Base-by-base conservation (phyloP, 1,140 invertebrate species). In the Macrobrachium rosenbergii region DNA sequence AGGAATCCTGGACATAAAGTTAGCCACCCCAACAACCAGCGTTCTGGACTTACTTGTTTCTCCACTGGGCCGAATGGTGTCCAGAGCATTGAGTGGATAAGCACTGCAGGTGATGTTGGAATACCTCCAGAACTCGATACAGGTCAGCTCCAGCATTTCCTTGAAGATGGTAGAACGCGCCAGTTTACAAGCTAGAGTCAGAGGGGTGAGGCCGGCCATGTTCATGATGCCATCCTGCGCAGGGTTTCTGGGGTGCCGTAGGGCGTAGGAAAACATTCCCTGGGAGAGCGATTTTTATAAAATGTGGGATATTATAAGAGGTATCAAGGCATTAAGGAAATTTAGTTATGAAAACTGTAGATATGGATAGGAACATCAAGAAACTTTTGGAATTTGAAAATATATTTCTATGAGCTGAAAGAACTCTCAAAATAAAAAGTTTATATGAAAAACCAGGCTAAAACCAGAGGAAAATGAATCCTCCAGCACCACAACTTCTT, bases 41-140 rank as follows among this genome's bases (percentile, higher is more conserved):
- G n/a, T n/a, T n/a, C n/a, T n/a, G n/a, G n/a, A 94, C 94, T 94
- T 94, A 99, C 98, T 99, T 90, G 97, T 99, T 91, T 96, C 94
- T 87, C 98, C 98, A 92, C 98, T 96, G 12, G 98, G 97, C 78
- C 97, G 92, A 83, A 99, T 94, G 0, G 98, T 99, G 92, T 99
- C 99, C 90, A 99, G 93, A 14, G 98, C 97, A 92, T 98, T 98
- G 3, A 99, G 93, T 0, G 98, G 98, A 93, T 99, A 99, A 0
- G 96, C 97, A 17, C 98, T 99, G 92, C 98, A 99, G n/a, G 97
- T 99, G 90, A 99, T 99, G 91, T 99, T 99, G 90, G 97, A 99
- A 92, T 99, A 99, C 64, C 98, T 93, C 99, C 99, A 99, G 92
- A 99, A 99, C 93, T 99, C 98, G 88, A 97, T 94, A 85, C 97